These are phyloP conservation scores for Gasterosteus aculeatus DNA, from an alignment of 2,113 vertebrate genomes.

Conservation along the genomic window DNA sequence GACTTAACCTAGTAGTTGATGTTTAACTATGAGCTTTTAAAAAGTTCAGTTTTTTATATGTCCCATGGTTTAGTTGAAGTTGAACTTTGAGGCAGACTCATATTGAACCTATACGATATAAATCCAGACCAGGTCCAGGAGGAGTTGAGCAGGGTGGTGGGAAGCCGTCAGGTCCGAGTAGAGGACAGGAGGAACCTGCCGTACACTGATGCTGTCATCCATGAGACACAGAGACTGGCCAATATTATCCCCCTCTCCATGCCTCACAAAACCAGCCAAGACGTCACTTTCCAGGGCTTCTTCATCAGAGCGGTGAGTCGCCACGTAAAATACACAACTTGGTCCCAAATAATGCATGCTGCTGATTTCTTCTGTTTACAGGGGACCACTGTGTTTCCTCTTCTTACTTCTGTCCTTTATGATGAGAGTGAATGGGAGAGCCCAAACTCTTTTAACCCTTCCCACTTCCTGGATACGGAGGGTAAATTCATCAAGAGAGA, in stretches of 20 bases:
- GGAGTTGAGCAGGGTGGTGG: constrained; percentile 72
- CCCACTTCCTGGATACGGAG: too few species aligned
- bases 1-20: too few species aligned
- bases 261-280: constrained; percentile 60
- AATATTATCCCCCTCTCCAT: constrained; percentile 63
- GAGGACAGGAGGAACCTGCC: constrained; percentile 72
- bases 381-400: constrained; percentile 74
- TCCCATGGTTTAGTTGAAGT: too few species aligned
- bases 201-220: constrained; percentile 77
- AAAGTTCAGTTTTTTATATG: too few species aligned
- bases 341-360: too few species aligned
- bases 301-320: constrained; percentile 51
- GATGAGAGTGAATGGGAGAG: too few species aligned
- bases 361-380: constrained; percentile 18
- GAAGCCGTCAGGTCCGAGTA: constrained; percentile 56
- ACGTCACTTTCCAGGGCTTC: constrained; percentile 64
- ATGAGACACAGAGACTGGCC: constrained; percentile 76
- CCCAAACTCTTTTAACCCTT: too few species aligned
- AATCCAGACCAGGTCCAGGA: constrained; percentile 70
- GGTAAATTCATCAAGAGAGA: constrained; percentile 66
- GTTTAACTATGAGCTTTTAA: too few species aligned
- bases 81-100: too few species aligned
- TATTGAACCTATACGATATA: too few species aligned
- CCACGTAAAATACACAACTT: too few species aligned
- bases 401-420: constrained; percentile 11